Evolutionary conservation across 2,797 vertebrate genomes (phyloP), one percentile per base, ranked within the genome.

Genomic region (Scomberomorus guttatus): DNA sequence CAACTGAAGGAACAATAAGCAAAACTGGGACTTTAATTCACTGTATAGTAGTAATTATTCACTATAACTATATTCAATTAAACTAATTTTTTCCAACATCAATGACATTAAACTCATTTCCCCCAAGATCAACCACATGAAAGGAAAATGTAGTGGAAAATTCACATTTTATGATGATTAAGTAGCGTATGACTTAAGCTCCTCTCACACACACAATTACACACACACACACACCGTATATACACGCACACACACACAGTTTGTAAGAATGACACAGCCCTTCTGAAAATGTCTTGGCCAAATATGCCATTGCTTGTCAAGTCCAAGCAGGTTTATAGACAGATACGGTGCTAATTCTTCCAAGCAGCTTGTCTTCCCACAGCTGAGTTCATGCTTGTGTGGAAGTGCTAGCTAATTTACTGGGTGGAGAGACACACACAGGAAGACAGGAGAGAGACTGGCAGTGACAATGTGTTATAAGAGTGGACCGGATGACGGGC

Each of bases 301-400:
- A 84, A 82, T 79, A 77, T 77, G 73, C 29, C 73, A 64, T 83
- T 34, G 10, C 90, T 86, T 88, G 81, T 92, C 87, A 90, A 77
- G 32, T 88, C 83, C 57, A 17, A 52, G 69, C 76, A 85, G 70
- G 44, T 89, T 87, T 82, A 81, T 72, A 89, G 60, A 84, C 77
- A 83, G 80, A 84, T 83, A 76, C 57, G 61, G 66, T 75, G 85
- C 79, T 89, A 88, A 91, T 92, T 87, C 89, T 81, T 79, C 70
- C 77, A 81, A 91, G 84, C 87, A 81, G 83, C 87, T 89, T 83
- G 84, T 90, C 89, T 87, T 90, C 74, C 77, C 46, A 86, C 82
- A 77, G 77, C 85, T 72, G 82, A 78, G 55, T 87, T 66, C 72
- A 83, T 77, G 82, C 77, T 82, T 73, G 61, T 80, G 79, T 86